Evolutionary conservation across 1,140 invertebrate genomes (phyloP), one percentile per base, ranked within the genome.

Genomic region (Dufourea novaeangliae): DNA sequence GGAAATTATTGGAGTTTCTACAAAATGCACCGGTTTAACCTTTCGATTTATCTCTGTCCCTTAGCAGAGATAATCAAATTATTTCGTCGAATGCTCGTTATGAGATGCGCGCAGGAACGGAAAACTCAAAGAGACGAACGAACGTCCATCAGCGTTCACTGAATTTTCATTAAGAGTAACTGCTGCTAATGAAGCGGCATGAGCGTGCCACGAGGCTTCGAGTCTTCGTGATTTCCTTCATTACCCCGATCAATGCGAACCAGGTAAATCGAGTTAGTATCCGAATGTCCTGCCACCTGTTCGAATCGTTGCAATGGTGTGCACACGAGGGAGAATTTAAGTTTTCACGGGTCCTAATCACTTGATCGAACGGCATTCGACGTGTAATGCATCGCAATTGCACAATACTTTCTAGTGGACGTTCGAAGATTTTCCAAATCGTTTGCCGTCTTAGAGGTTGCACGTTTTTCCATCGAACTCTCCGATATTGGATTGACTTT

Each of bases 91-190:
- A 68, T 20, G n/a, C 20, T 25, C 6, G 39, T 29, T 59, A 32
- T 5, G 22, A 14, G 50, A 56, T n/a, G 12, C 5, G 20, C 27
- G 41, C 7, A 22, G 54, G 11, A 39, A 22, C 20, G 32, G 17
- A 20, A 37, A 25, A n/a, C 67, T n/a, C 25, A 41, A 70, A 57
- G 37, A 41, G 34, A n/a, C 25, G 17, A 11, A 20, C 11, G 25
- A 44, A 71, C 39, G 25, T 70, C 25, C 37, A 41, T 59, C 68
- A 59, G 27, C 27, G 27, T 61, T 59, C 37, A 10, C 37, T 17
- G 39, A 71, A 37, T 59, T 71, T 61, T 46, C 27, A 61, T 62
- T 61, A 62, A 32, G 50, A 62, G n/a, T 72, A 62, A 72, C 46
- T 27, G 57, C 12, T 32, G 29, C 27, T 62, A 72, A 46, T 61